Evolutionary conservation across 2,113 vertebrate species (phyloP).

Genomic region (Tinamus guttatus): DNA sequence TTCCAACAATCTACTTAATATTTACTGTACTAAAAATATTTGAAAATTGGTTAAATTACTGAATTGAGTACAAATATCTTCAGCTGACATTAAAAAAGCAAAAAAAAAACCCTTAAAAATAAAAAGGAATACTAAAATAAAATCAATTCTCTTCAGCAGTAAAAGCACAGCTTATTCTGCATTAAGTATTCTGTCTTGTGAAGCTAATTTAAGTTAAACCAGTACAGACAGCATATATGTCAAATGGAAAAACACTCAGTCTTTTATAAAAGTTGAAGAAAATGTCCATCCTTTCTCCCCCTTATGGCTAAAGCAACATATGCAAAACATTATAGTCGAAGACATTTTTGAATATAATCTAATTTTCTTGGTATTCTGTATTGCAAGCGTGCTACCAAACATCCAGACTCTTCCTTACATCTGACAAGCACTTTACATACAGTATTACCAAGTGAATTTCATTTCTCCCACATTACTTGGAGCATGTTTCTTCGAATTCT

Average conservation of each 20-base stretch:
- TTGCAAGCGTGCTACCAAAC: conserved; percentile 71
- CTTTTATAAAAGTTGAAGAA: conserved; percentile 48
- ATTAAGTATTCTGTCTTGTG: not conserved
- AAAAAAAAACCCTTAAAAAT: not conserved
- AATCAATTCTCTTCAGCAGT: not conserved
- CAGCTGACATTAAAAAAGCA: not conserved
- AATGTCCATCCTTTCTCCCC: conserved; percentile 52
- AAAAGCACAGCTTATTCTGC: not conserved
- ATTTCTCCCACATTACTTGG: conserved; percentile 14
- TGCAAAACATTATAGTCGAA: conserved; percentile 70
- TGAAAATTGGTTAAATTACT: not conserved
- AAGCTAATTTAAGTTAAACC: not conserved
- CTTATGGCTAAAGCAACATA: conserved; percentile 69
- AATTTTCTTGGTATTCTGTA: conserved; percentile 77
- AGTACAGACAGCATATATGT: not conserved
- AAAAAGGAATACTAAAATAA: not conserved
- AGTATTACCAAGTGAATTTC: conserved; percentile 11
- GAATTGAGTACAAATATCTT: not conserved
- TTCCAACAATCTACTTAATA: not conserved
- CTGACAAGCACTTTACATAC: conserved; percentile 45
- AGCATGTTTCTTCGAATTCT: conserved; percentile 22
- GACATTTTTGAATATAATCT: conserved; percentile 77
- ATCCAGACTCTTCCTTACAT: conserved; percentile 62
- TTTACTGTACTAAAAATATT: not conserved
- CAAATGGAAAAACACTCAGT: not conserved